Base-by-base conservation (phyloP, 2,888 invertebrate species). In the Drosophila gaucha region DNA sequence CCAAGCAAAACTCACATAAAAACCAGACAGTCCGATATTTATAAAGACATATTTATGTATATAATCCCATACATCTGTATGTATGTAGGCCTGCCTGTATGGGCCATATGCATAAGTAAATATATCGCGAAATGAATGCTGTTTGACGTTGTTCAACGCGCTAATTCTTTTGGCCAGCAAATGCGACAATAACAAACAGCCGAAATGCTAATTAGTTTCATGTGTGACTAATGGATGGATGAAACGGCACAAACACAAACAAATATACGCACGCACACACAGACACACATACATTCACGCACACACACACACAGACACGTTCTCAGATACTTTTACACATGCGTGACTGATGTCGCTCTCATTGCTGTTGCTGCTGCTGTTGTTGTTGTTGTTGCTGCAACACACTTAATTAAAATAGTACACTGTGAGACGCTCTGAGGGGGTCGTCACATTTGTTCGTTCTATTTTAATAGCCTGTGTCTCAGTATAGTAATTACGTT, bases 151-250 rank as follows among this genome's bases (percentile, higher is more conserved):
- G 78, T 63, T 80, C 74, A 74, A 69, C 85, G 86, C 76, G 80
- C 87, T 76, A 86, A 85, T 89, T 84, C 84, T 75, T 84, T 85
- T 85, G 88, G 74, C 83, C 80, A 88, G 80, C 80, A 82, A 89
- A 89, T 85, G 86, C 83, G 88, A 87, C 89, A 89, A 85, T 87
- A 83, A 85, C 89, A 89, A 78, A 80, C 78, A 87, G 71, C 79
- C 86, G 86, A 89, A 89, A 86, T 86, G 85, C 85, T 86, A 86
- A 86, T 86, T 88, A 86, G 85, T 86, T 88, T 86, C 85, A 86
- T 86, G 89, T 89, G 89, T 86, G 85, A 86, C 85, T 86, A 86
- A 86, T 88, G 88, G 80, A 83, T 68, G 86, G 74, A 80, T 51
- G 80, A 80, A 88, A 80, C 80, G 74, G 75, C 87, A 80, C 68